Base-by-base conservation (phyloP, 1,140 invertebrate species). In the Neoseiulus cucumeris region DNA sequence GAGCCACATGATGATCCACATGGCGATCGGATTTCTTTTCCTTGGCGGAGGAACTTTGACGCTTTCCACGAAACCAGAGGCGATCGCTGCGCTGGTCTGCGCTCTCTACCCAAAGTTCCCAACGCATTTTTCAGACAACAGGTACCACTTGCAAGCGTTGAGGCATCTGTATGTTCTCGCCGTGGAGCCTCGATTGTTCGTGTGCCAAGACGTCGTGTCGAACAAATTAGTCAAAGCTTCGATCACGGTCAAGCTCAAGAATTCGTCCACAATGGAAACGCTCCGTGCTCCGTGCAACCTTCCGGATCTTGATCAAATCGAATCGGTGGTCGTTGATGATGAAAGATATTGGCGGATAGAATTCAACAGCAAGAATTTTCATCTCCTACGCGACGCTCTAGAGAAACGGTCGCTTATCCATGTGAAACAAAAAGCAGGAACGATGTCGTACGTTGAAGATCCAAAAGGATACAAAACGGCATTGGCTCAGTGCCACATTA, bases 101-200 rank as follows among this genome's bases (percentile, higher is more conserved):
- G 87, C 93, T 1, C 86, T 96, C 74, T 97, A 92, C 77, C 94
- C 94, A 2, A 94, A 94, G 75, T 97, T 92, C 76, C 94, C 94
- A 45, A 91, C 86, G 2, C 89, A 95, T 74, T 91, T 87, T 72
- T 91, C 91, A 73, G 93, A 97, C 74, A 97, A 97, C 75, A 84
- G 89, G 66, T 94, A 93, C 75, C 91, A 95, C 76, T 77, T 96
- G 64, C 92, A 98, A 82, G 92, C 93, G 0, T 84, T 97, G 69
- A 78, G 93, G 33, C 94, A 98, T 78, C 76, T 98, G 17, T 98
- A 97, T 75, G 91, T 96, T 9, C 74, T 97, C 64, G 92, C 92
- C 1, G 85, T 86, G 9, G 89, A 97, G 74, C 85, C 89, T 0
- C 77, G 94, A 20, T 75, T 96, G 7, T 77, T 97, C 42, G 77